phyloP scores from a whole-genome alignment of 2,888 invertebrate genomes.

The Ophion ventricosus region DNA sequence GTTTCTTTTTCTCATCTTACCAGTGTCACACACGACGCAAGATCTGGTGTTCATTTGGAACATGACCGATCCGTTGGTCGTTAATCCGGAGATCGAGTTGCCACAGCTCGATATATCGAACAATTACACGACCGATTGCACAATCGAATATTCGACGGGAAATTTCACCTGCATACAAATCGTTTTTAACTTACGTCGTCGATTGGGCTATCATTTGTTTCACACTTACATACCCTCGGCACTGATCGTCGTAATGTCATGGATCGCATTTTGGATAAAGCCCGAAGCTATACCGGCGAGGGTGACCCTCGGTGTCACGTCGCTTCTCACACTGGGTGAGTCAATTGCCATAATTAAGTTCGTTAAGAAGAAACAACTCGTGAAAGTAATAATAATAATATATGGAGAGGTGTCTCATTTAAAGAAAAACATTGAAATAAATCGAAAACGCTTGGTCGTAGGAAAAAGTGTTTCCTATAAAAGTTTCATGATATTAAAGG shows the following conservation, averaged over 20 bases:
- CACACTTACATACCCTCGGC: constrained; percentile 97
- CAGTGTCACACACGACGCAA: constrained; percentile 95
- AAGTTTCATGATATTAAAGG: too few species aligned
- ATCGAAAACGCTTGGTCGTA: too few species aligned
- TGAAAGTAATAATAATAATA: too few species aligned
- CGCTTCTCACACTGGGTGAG: constrained; percentile 91
- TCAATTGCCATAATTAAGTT: not conserved
- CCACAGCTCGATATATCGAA: constrained; percentile 94
- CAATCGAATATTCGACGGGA: constrained; percentile 93
- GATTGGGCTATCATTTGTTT: constrained; percentile 95
- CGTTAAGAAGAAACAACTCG: too few species aligned
- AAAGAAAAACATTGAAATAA: too few species aligned
- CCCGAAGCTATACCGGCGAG: constrained; percentile 96
- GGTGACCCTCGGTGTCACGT: constrained; percentile 94
- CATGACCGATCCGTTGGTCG: constrained; percentile 93
- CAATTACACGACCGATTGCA: constrained; percentile 95
- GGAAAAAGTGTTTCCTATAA: too few species aligned
- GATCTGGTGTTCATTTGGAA: constrained; percentile 96
- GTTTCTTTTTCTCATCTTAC: not conserved
- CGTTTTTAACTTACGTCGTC: constrained; percentile 92
- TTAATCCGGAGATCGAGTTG: constrained; percentile 94
- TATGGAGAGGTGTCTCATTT: too few species aligned
- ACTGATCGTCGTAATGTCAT: constrained; percentile 96
- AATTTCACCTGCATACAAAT: constrained; percentile 96
- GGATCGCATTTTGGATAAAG: constrained; percentile 98